Evolutionary conservation across 2,888 invertebrate species (phyloP), one percentile per base, ranked within the genome.

Genomic region (Shargacucullia verbasci): DNA sequence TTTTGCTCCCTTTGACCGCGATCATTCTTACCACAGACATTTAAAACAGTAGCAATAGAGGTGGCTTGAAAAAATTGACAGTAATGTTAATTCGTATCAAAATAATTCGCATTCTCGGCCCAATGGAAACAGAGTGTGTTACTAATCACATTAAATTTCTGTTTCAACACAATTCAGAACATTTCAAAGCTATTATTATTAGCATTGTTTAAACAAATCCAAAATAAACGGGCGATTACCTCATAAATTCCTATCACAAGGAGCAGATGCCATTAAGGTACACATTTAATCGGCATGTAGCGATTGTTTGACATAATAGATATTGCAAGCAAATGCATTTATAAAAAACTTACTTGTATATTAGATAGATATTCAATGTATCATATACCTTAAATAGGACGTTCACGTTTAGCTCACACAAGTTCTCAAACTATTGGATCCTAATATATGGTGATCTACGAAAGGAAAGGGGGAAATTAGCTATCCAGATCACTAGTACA

Each of bases 1-100:
- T 73, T 76, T 73, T 64, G 41, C 63, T 77, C 60, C 41, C 43
- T 49, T 61, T 81, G 76, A 76, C 76, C 80, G 52, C 76, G 55
- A 60, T 54, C 31, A 45, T 46, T 33, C 54, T 49, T 38, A 15
- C 20, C 43, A 59, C 52, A 63, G 49, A 63, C 29, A 20, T 20
- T 40, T 20, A 15, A 31, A 50, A 44, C 37, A 12, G 48, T 52
- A 25, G 45, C 33, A 27, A 39, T 70, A 33, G 64, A 48, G 20
- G 37, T 29, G 40, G 20, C 49, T 13, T 33, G 14, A 7, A 0
- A 25, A 44, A 7, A 5, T 13, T 14, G 14, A 6, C 20, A 45
- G 0, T 34, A 48, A 4, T 13, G 29, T 29, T 29, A 29, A 7
- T 0, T 20, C 41, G 35, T 37, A 12, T 8, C 33, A 25, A 3